Evolutionary conservation across 2,113 vertebrate species (phyloP).

Genomic region (Trogon melanurus): DNA sequence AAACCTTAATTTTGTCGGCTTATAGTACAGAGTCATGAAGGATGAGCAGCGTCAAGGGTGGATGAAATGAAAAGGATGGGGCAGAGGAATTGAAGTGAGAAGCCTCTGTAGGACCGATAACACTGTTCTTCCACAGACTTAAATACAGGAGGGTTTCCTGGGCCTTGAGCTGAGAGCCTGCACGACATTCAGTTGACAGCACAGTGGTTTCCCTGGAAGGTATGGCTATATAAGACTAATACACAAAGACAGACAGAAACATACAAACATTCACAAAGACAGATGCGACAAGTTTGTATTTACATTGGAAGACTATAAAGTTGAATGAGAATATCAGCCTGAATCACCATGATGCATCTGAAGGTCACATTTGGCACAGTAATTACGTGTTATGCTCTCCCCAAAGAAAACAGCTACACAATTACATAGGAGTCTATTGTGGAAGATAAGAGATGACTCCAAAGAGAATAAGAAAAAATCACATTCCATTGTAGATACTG

Average conservation of each 20-base stretch:
- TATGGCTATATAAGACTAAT: neutral
- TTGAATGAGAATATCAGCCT: neutral
- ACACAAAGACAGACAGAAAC: neutral
- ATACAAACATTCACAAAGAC: neutral
- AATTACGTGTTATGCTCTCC: neutral
- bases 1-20: neutral
- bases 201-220: slow-evolving; percentile 8
- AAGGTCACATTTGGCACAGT: neutral
- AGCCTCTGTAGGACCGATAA: neutral
- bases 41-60: neutral
- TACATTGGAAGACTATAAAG: neutral
- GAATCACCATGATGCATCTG: neutral
- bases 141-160: neutral
- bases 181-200: neutral
- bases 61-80: neutral
- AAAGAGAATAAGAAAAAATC: neutral
- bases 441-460: neutral
- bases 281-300: slow-evolving; percentile 6
- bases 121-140: neutral
- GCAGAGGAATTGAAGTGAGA: neutral
- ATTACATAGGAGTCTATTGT: neutral
- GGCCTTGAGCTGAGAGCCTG: neutral
- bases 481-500: neutral
- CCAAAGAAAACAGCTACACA: neutral
- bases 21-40: neutral